Evolutionary conservation across 2,113 vertebrate species (phyloP).

Genomic region (Brachionichthys hirsutus): DNA sequence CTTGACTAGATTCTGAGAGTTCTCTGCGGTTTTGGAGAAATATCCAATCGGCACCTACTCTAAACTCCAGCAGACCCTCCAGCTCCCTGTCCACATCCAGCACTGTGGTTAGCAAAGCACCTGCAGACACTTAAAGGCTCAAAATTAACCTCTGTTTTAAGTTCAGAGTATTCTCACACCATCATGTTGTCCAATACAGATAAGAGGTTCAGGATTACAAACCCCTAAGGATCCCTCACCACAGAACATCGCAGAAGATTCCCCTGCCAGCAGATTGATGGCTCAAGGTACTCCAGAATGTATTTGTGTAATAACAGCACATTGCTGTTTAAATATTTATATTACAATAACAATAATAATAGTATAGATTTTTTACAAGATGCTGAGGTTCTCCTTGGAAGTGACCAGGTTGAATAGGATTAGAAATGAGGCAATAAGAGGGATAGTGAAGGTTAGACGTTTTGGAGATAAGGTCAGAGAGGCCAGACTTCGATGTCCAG

Average conservation of each 20-base stretch:
- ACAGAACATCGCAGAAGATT: conserved; percentile 61
- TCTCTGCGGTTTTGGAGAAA: conserved; percentile 83
- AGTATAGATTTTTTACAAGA: no score
- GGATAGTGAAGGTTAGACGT: no score
- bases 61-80: conserved; percentile 73
- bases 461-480: no score
- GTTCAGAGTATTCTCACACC: conserved; percentile 15
- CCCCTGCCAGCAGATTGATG: conserved; percentile 74
- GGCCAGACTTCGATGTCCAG: no score
- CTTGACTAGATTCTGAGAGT: conserved; percentile 81
- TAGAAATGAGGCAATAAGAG: no score
- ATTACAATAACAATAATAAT: no score
- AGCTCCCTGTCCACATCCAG: conserved; percentile 90
- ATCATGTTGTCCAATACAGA: conserved; percentile 65
- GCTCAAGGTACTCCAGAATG: conserved; percentile 79
- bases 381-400: no score
- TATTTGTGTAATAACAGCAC: no score
- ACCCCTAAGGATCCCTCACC: conserved; percentile 45
- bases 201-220: conserved; percentile 65
- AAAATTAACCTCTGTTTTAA: conserved; percentile 1
- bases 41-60: conserved; percentile 49
- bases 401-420: no score
- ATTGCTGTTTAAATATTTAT: no score
- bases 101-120: conserved; percentile 82
- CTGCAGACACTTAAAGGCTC: not conserved